Evolutionary conservation across 2,797 vertebrate genomes (phyloP).

Genomic region (Oryzias sinensis): DNA sequence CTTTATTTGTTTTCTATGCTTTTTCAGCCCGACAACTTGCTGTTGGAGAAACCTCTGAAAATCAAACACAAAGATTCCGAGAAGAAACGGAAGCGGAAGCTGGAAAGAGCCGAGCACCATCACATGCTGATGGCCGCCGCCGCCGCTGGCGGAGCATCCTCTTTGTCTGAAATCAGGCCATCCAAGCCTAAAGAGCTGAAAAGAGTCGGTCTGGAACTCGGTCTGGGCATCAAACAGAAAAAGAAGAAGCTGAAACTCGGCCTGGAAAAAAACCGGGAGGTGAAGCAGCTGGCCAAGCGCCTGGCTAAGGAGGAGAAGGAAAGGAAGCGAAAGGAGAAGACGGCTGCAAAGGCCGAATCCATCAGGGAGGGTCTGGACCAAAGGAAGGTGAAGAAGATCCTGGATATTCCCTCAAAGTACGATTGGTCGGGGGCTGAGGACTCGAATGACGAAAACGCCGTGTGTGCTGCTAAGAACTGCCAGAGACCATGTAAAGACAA

Average conservation of each 20-base stretch:
- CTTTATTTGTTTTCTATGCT: background rate
- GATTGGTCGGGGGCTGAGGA: slow-evolving; percentile 99
- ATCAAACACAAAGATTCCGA: slow-evolving; percentile 93
- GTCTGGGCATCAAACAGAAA: slow-evolving; percentile 86
- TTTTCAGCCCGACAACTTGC: slow-evolving; percentile 84
- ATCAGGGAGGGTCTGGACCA: slow-evolving; percentile 88
- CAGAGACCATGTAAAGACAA: slow-evolving; percentile 98
- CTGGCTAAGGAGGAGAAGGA: slow-evolving; percentile 96
- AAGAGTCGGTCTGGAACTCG: slow-evolving; percentile 79
- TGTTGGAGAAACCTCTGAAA: slow-evolving; percentile 92
- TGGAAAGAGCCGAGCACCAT: slow-evolving; percentile 90
- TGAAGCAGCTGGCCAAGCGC: slow-evolving; percentile 95
- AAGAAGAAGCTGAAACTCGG: slow-evolving; percentile 97
- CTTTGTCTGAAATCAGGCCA: slow-evolving; percentile 65
- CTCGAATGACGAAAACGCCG: slow-evolving; percentile 96
- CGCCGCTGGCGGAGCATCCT: slow-evolving; percentile 64
- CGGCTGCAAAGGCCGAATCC: slow-evolving; percentile 85
- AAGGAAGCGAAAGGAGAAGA: slow-evolving; percentile 94
- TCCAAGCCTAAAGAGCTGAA: slow-evolving; percentile 93
- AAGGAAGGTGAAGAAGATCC: slow-evolving; percentile 92
- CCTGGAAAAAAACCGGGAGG: slow-evolving; percentile 91
- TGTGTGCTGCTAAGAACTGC: slow-evolving; percentile 95
- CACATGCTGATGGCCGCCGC: slow-evolving; percentile 78
- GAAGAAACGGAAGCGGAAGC: slow-evolving; percentile 92
- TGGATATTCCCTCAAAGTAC: slow-evolving; percentile 97